Evolutionary conservation across 2,113 vertebrate species (phyloP), one percentile per base, ranked within the genome.

Genomic region (Brienomyrus brachyistius): DNA sequence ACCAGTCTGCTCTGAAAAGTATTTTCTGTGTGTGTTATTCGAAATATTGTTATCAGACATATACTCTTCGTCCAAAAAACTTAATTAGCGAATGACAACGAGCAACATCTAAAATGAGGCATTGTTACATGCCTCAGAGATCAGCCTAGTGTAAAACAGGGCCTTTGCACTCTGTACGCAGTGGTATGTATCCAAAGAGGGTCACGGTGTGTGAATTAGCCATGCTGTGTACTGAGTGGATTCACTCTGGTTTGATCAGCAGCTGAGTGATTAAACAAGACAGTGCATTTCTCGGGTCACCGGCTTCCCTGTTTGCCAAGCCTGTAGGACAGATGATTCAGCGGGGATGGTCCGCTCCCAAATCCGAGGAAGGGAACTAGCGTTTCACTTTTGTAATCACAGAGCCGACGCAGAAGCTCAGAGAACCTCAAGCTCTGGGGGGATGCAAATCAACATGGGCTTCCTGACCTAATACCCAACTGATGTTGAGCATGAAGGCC

Each of bases 211-310:
- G 47, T 40, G 82, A 66, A 35, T 47, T 21, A 7, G 83, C 90
- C 90, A 31, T 48, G 90, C 77, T 62, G 89, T 62, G 45, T 66
- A 50, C 45, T 74, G 47, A 74, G 45, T 51, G 43, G 45, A 27
- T 77, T 27, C 62, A 40, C 45, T 31, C 45, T 5, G 62, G 23
- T 88, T 88, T 88, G 88, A 27, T 35, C 88, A 88, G 88, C 88
- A 31, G 40, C 45, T 74, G 88, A 88, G 88, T 74, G 88, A 88
- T 74, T 88, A 50, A 88, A 88, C 62, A 19, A 77, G 88, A 70
- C 62, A 51, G 47, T 74, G 87, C 47, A 45, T 9, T 70, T 27
- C 10, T 40, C 9, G 23, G 62, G 62, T 88, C 62, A 45, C n/a
- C 0, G 47, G 45, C 40, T 43, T 31, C 62, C 23, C 62, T 4